Evolutionary conservation across 2,113 vertebrate species (phyloP), one percentile per base, ranked within the genome.

Genomic region (Octodon degus): DNA sequence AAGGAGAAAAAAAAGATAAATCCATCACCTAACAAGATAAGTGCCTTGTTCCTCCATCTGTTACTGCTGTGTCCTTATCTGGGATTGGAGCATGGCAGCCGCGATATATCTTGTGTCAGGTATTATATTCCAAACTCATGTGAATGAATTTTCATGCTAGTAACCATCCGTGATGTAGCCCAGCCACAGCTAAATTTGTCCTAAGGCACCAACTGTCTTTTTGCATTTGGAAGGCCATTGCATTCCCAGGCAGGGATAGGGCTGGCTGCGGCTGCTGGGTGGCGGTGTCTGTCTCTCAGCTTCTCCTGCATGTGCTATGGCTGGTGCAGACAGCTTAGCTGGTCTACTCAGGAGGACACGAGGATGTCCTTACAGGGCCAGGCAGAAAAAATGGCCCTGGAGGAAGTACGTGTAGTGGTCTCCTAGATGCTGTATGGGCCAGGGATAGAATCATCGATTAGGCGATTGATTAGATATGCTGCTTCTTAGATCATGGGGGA

Each of bases 1-100:
- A 98, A 98, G 96, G 97, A 95, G 95, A 72, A 97, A 97, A 43
- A 77, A 98, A 97, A 98, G 98, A 98, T 98, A 99, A 99, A 98
- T 99, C 98, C 98, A 98, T 98, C 98, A 98, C 93, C 98, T 98
- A 98, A 99, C 98, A 98, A 99, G 98, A 98, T 99, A 99, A 98
- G 98, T 98, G 98, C 98, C 98, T 98, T 98, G 98, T 99, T 98
- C 98, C 98, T 97, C 98, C 98, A 98, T 99, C 98, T 98, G 98
- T 99, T 98, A 98, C 98, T 97, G 97, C 98, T 98, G 98, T 97
- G 98, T 97, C 98, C 98, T 99, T 99, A 99, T 99, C 98, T 98
- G 97, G 98, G 98, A 97, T 97, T 98, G 98, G 97, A 98, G 98
- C 63, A 60, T 98, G 98, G 98, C 98, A 98, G 98, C 96, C 97